These are phyloP conservation scores for Odontamblyopus lacepedii DNA, from an alignment of 2,797 vertebrate species.

Conservation along the genomic window DNA sequence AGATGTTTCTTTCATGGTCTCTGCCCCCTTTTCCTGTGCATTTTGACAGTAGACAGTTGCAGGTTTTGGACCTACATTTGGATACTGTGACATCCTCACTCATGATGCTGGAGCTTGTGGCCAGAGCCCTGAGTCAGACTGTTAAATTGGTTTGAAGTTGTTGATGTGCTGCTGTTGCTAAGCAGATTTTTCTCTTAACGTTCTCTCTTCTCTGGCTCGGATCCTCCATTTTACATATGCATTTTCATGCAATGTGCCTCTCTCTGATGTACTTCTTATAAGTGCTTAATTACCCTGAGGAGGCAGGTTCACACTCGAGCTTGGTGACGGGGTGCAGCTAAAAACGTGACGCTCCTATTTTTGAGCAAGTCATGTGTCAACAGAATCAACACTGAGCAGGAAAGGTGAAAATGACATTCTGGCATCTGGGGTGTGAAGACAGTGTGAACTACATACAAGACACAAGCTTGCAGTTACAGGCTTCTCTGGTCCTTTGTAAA, in stretches of 20 bases:
- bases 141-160: conserved; percentile 22
- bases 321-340: not conserved
- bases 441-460: conserved; percentile 10
- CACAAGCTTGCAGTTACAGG: not conserved
- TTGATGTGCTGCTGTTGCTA: conserved; percentile 41
- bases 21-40: not conserved
- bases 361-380: conserved; percentile 9
- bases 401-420: conserved; percentile 18
- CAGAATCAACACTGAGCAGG: conserved; percentile 1
- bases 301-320: not conserved
- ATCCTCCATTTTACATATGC: not conserved
- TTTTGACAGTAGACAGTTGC: not conserved
- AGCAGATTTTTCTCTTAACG: conserved; percentile 31
- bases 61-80: not conserved
- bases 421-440: conserved; percentile 13
- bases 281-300: not conserved
- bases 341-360: conserved; percentile 1
- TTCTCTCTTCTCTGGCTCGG: conserved; percentile 11
- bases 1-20: too few relatives aligned
- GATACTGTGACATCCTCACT: conserved; percentile 9
- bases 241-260: not conserved
- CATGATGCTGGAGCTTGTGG: conserved; percentile 17
- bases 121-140: conserved; percentile 25
- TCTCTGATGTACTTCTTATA: not conserved
- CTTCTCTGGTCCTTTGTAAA: not conserved